Base-by-base conservation (phyloP, 2,113 vertebrate genomes). In the Cyanoramphus novaezelandiae region DNA sequence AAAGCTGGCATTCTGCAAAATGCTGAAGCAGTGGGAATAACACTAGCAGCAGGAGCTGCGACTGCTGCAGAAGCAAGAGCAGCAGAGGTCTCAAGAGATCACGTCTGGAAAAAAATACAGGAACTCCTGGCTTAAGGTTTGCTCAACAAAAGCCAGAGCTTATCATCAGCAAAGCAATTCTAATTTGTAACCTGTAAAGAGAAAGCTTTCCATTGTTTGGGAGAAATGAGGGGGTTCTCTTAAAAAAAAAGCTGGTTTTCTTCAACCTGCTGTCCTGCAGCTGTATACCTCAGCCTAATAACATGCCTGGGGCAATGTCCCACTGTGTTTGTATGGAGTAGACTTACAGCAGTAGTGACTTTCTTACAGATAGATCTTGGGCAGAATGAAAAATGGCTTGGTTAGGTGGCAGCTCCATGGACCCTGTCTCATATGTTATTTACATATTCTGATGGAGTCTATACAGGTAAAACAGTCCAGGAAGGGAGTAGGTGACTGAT, bases 61-160 rank as follows among this genome's bases (percentile, higher is more conserved):
- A 91, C 80, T 96, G 95, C 92, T 95, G 86, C 90, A 67, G 95
- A 93, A 96, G 90, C 91, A 80, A 88, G 52, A 93, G 8, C 92
- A 86, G 69, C 62, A 44, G 41, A 78, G 64, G 8, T 84, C 96
- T 96, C 94, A 10, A 75, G 97, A 75, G 96, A 71, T n/a, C 17
- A 3, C 16, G 83, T 85, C 93, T 97, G 94, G 93, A 95, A 95
- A 84, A 96, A 96, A 88, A 84, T 84, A 83, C 91, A 94, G 96
- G 90, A 95, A 95, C 86, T 96, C 53, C 78, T 69, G 83, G 74
- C 59, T 95, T 97, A 79, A 87, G 80, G 70, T 87, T 88, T 95
- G 60, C 67, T 93, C 88, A 95, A 95, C 92, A 88, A 94, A 96
- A 96, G 63, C 94, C 96, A 97, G 94, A 96, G 44, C 91, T 96